Evolutionary conservation across 2,888 invertebrate genomes (phyloP).

Genomic region (Tupiocoris notatus): DNA sequence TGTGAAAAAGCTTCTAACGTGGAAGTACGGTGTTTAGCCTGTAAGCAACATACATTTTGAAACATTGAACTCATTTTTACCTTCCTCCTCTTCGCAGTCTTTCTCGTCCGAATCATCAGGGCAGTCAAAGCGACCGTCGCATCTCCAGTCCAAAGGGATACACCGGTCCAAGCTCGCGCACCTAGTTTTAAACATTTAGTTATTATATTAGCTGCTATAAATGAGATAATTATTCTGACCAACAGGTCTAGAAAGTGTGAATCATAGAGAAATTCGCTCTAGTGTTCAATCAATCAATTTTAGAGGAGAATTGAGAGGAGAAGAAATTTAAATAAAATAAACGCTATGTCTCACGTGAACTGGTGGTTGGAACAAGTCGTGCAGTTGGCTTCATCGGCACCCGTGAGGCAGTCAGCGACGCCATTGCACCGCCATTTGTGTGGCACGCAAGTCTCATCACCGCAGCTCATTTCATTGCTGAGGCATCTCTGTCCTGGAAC

Average conservation of each 20-base stretch:
- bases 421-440: constrained; percentile 61
- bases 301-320: background rate
- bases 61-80: constrained; percentile 53
- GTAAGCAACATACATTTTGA: no score
- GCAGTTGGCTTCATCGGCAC: constrained; percentile 57
- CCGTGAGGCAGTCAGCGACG: constrained; percentile 56
- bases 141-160: constrained; percentile 55
- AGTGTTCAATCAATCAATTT: background rate
- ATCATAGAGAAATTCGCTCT: background rate
- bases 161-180: constrained; percentile 52
- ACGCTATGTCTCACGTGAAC: constrained; percentile 52
- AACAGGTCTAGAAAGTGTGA: background rate
- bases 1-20: no score
- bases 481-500: constrained; percentile 57
- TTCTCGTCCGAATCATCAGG: constrained; percentile 64
- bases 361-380: constrained; percentile 56
- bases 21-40: no score
- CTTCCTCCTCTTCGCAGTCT: constrained; percentile 55
- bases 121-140: constrained; percentile 65
- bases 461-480: constrained; percentile 60
- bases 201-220: no score
- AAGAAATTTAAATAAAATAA: background rate
- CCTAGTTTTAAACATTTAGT: no score
- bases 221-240: background rate
- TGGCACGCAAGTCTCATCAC: constrained; percentile 63